These are phyloP conservation scores for Philypnodon macrostomus DNA, from an alignment of 2,797 vertebrate genomes.

Conservation along the genomic window DNA sequence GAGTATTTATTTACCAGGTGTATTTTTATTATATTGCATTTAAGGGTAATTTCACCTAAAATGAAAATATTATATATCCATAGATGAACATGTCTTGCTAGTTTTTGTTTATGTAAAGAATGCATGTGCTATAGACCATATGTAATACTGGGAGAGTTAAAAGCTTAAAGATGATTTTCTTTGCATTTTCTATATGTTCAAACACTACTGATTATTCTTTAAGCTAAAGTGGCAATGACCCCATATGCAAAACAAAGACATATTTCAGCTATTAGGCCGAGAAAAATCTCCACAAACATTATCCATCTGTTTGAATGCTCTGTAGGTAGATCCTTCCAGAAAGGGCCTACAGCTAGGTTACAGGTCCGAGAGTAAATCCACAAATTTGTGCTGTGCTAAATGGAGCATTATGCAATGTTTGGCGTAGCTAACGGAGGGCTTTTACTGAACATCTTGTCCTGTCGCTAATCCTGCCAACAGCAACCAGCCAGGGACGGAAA, in stretches of 20 bases:
- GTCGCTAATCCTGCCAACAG: constrained; percentile 74
- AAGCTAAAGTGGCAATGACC: constrained; percentile 30
- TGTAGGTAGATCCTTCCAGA: constrained; percentile 60
- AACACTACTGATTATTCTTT: neutral
- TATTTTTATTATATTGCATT: too few species aligned
- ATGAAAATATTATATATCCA: too few species aligned
- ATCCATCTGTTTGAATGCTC: constrained; percentile 68
- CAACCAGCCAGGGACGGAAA: constrained; percentile 65
- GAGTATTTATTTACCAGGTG: too few species aligned
- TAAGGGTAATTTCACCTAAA: too few species aligned
- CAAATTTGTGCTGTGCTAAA: constrained; percentile 73
- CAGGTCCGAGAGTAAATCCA: constrained; percentile 67
- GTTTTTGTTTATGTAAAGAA: too few species aligned
- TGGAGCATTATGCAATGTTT: constrained; percentile 73
- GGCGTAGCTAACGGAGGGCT: constrained; percentile 62
- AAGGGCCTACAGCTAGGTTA: constrained; percentile 65
- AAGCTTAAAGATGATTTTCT: too few species aligned
- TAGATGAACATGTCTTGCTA: too few species aligned
- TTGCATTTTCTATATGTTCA: neutral
- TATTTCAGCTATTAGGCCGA: constrained; percentile 56
- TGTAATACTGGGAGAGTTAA: too few species aligned
- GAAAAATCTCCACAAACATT: constrained; percentile 58
- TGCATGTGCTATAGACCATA: neutral
- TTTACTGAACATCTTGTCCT: constrained; percentile 77
- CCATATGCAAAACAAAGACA: constrained; percentile 41